Evolutionary conservation across 2,888 invertebrate genomes (phyloP).

Genomic region (Podabrus alpinus): DNA sequence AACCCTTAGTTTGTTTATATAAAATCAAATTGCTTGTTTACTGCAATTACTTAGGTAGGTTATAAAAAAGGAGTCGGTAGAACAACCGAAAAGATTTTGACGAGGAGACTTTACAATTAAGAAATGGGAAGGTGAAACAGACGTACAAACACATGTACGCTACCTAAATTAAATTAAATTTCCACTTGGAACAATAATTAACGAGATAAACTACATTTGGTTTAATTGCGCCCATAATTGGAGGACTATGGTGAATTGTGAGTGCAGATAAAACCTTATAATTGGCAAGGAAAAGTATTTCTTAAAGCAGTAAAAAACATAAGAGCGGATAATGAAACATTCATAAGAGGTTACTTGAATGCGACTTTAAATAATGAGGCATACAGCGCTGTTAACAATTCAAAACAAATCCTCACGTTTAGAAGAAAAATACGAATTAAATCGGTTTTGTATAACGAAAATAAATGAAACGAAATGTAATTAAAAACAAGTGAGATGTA

Average conservation of each 20-base stretch:
- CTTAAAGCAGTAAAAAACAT: conserved; percentile 33
- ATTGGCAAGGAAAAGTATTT: conserved; percentile 37
- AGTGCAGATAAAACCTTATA: conserved; percentile 37
- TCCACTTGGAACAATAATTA: conserved; percentile 42
- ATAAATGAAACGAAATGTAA: conserved; percentile 44
- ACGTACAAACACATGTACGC: conserved; percentile 37
- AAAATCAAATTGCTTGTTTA: background rate
- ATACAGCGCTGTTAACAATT: conserved; percentile 30
- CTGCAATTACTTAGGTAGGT: background rate
- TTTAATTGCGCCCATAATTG: conserved; percentile 43
- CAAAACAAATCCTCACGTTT: conserved; percentile 30
- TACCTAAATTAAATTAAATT: conserved; percentile 41
- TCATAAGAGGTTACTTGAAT: conserved; percentile 34
- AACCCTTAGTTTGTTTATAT: background rate
- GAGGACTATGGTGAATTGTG: conserved; percentile 37
- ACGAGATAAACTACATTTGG: conserved; percentile 41
- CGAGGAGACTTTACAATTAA: conserved; percentile 23
- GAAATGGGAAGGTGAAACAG: conserved; percentile 24
- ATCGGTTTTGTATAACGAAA: conserved; percentile 41
- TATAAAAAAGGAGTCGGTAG: background rate
- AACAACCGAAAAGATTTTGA: background rate
- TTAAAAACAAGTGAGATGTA: conserved; percentile 41
- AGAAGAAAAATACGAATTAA: conserved; percentile 33
- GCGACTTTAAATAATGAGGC: conserved; percentile 35
- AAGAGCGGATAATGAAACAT: conserved; percentile 37